Base-by-base conservation (phyloP, 2,888 invertebrate genomes). In the Tachystola acroxantha region DNA sequence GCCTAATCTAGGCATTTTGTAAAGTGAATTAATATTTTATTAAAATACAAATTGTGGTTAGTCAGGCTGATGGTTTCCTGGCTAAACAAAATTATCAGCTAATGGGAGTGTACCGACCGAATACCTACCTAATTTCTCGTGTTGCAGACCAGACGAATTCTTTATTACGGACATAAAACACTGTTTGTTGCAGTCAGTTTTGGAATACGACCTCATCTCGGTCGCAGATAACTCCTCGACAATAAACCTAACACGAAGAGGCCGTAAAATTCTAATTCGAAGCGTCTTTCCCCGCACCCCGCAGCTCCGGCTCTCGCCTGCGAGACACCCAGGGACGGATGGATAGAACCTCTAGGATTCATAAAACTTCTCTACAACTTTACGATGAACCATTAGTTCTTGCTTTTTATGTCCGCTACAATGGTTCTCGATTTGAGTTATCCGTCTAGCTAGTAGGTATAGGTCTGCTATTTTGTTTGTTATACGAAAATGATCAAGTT, bases 201-300 rank as follows among this genome's bases (percentile, higher is more conserved):
- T 74, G 77, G 82, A 76, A 79, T 78, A 77, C 80, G 77, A 75
- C 64, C 79, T 78, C 82, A 79, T 80, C 80, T 78, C 72, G 79
- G 77, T 73, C 70, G 71, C 66, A 73, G 76, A 81, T 81, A 77
- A 77, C 77, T 75, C 67, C 60, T 74, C 72, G 73, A 77, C 79
- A 73, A 68, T 82, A 82, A 84, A 84, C 82, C 82, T 74, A 81
- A 84, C 82, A 82, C 81, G 82, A 82, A 85, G 80, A 81, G 80
- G 72, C 65, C 70, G 75, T 82, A 79, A 82, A 84, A 85, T 69
- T 81, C 80, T 80, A 80, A 82, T 84, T 82, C 69, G 69, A 77
- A 74, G 70, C 71, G 64, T 54, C 63, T 55, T 53, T 56, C 56
- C 55, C 53, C 52, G 53, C 57, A 52, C 56, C 58, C 57, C 54